Evolutionary conservation across 1,140 invertebrate genomes (phyloP), one percentile per base, ranked within the genome.

Genomic region (Popillia japonica): DNA sequence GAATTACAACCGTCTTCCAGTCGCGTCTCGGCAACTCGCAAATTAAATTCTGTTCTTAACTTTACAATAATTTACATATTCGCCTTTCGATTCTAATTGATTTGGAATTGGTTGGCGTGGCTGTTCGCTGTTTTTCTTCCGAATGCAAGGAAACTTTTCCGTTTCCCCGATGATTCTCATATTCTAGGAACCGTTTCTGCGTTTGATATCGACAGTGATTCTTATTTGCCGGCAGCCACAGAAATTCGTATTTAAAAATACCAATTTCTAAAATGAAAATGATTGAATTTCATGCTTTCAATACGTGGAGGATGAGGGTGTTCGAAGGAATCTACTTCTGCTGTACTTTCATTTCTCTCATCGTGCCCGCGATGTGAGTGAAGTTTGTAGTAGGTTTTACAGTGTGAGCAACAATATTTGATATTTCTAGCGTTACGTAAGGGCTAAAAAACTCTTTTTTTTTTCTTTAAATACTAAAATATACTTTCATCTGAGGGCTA

Each of bases 41-140:
- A 76, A 76, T 76, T 76, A 76, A 76, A 76, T 76, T 76, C 75
- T 76, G 75, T 76, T 76, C 75, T 76, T 76, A 76, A 76, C 44
- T 76, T 76, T 76, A 55, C 75, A 48, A 44, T 76, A 44, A 76
- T 76, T 76, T 76, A 76, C 75, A 76, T 76, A 76, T 76, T 42
- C 40, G 17, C 72, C 41, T 74, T 74, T 40, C 72, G 72, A 68
- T 68, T 68, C 61, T 68, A 68, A 68, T 68, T 68, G 61, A 68
- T 68, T 68, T 27, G 61, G 61, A 68, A 68, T 68, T 68, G 61
- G 61, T 22, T 68, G 61, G 61, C 22, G 61, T 68, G 61, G 3
- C 20, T 17, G 61, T 9, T 68, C 22, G 61, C 20, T 23, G 61
- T 34, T 68, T 23, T 68, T 68, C 61, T 68, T n/a, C 61, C 17